Conservation (phyloP, 2,888 invertebrate species). For the Anodontia alba region DNA sequence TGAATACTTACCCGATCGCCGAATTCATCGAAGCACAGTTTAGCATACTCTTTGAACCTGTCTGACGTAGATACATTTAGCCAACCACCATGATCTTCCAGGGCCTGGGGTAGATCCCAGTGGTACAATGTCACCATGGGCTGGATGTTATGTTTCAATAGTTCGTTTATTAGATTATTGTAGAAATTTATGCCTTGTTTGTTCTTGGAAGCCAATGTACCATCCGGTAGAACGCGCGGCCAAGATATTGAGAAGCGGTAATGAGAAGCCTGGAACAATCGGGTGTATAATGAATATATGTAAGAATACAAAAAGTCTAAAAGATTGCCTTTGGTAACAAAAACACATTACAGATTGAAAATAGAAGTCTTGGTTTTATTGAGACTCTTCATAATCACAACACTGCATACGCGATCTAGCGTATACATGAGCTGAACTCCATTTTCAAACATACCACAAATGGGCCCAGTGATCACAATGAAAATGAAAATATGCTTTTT, state of each 20-base stretch:
- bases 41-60: conserved; percentile 83
- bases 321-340: too few relatives aligned
- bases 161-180: conserved; percentile 90
- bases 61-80: conserved; percentile 74
- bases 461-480: too few relatives aligned
- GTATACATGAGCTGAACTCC: too few relatives aligned
- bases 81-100: conserved; percentile 83
- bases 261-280: conserved; percentile 63
- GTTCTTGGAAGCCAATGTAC: conserved; percentile 80
- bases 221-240: conserved; percentile 90
- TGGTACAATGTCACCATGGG: conserved; percentile 87
- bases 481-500: too few relatives aligned
- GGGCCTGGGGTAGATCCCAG: conserved; percentile 83
- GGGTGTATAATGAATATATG: not conserved
- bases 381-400: not conserved
- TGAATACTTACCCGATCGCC: conserved; percentile 20
- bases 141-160: conserved; percentile 86
- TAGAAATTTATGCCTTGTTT: conserved; percentile 91
- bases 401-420: too few relatives aligned
- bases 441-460: too few relatives aligned
- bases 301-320: not conserved
- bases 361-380: too few relatives aligned
- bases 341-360: too few relatives aligned
- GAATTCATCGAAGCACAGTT: conserved; percentile 33
- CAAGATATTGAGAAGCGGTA: conserved; percentile 88